Evolutionary conservation across 2,797 vertebrate genomes (phyloP), one percentile per base, ranked within the genome.

Genomic region (Urocyon cinereoargenteus): DNA sequence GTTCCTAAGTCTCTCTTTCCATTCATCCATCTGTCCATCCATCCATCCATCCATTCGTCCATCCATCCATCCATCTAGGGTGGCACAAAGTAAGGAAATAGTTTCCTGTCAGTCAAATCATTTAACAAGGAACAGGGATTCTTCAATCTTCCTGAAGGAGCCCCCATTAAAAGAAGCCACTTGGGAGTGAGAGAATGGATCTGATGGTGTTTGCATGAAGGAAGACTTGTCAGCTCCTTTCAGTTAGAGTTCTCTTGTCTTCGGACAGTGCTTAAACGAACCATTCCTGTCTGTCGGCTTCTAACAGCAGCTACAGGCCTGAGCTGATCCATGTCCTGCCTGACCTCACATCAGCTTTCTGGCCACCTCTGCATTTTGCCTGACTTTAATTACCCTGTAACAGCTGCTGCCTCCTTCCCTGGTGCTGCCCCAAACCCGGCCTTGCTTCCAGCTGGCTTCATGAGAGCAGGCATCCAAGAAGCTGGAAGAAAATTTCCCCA

Each of bases 361-460:
- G 97, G 89, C 61, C 21, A 6, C 16, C 22, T 55, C 53, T 96
- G 92, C 61, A 24, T 61, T 94, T 94, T 86, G 75, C 62, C 82
- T 97, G 87, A 68, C 62, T 77, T 93, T 81, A 84, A 86, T 94
- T 87, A 95, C 59, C 49, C 83, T 34, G 10, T 45, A 93, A 90
- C 93, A 98, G 96, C 94, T 95, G 97, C 66, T 70, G 70, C 59
- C 53, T 97, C 83, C 66, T 96, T 91, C 88, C 59, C 53, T 91
- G 83, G 53, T 72, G 34, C 70, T 78, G 85, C 61, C 72, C 68
- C 77, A 86, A 28, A 19, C 24, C 2, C 4, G 31, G 68, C 83
- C 77, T 81, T 31, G 19, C n/a, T 92, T 95, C 95, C 85, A 95
- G 79, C 82, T 78, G 91, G 36, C 95, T 97, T 84, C 57, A 0